Conservation (phyloP, 2,113 vertebrate species). For the Columbina picui region DNA sequence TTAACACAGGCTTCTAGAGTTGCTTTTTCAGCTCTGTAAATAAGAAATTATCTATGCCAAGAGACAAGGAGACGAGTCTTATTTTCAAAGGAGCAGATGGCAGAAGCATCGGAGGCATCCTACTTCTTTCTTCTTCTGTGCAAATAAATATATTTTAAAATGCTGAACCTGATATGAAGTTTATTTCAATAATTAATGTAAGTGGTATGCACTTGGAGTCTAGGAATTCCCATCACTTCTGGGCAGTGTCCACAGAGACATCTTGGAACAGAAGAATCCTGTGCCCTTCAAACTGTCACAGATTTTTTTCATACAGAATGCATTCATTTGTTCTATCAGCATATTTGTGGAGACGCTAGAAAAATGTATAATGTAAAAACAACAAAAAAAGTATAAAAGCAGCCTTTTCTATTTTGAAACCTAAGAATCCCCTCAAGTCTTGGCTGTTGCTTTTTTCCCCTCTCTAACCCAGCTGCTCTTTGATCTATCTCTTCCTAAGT, state of each 20-base stretch:
- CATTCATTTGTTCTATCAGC: constrained; percentile 36
- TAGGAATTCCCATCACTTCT: constrained; percentile 67
- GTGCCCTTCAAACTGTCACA: constrained; percentile 16
- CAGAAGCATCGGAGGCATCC: neutral
- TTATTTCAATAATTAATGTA: constrained; percentile 69
- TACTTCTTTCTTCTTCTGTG: constrained; percentile 42
- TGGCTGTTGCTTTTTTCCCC: neutral
- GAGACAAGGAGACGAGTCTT: neutral
- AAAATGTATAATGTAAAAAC: constrained; percentile 14
- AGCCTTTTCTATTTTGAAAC: constrained; percentile 34
- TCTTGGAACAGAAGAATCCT: constrained; percentile 42
- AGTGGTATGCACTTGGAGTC: constrained; percentile 34
- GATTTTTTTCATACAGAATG: neutral
- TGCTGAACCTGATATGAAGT: constrained; percentile 63
- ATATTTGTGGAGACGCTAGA: constrained; percentile 17
- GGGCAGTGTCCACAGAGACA: constrained; percentile 51
- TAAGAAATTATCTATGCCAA: constrained; percentile 36
- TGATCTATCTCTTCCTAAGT: constrained; percentile 30
- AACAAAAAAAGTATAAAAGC: neutral
- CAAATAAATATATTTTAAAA: constrained; percentile 65
- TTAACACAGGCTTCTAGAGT: neutral
- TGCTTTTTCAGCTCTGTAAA: constrained; percentile 39
- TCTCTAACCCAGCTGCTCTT: neutral
- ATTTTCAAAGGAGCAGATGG: constrained; percentile 64
- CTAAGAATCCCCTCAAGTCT: constrained; percentile 7